Evolutionary conservation across 2,113 vertebrate genomes (phyloP).

Genomic region (Speoplatyrhinus poulsoni): DNA sequence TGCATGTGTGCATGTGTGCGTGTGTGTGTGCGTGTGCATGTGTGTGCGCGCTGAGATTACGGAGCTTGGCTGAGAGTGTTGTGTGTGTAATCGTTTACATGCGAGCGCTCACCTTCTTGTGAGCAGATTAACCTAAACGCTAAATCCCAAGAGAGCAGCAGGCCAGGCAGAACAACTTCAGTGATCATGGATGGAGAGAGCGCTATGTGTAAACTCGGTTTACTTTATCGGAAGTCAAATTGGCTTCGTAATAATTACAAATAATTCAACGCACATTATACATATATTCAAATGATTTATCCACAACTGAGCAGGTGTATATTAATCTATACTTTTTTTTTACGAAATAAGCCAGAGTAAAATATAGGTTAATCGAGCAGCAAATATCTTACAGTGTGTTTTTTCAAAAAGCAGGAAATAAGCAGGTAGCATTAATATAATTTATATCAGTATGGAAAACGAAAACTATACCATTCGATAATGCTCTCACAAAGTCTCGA

Average conservation of each 20-base stretch:
- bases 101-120: constrained; percentile 76
- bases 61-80: constrained; percentile 74
- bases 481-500: constrained; percentile 8
- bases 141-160: constrained; percentile 79
- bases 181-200: constrained; percentile 61
- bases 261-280: constrained; percentile 2
- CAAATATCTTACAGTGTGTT: constrained; percentile 6
- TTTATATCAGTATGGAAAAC: neutral
- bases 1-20: constrained; percentile 15
- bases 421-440: constrained; percentile 26
- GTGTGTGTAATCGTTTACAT: constrained; percentile 84
- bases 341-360: neutral
- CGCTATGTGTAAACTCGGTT: constrained; percentile 39
- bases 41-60: constrained; percentile 77
- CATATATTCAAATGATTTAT: constrained; percentile 4
- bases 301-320: neutral
- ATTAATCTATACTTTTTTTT: neutral
- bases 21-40: constrained; percentile 43
- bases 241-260: constrained; percentile 8
- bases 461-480: constrained; percentile 7
- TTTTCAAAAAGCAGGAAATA: constrained; percentile 31
- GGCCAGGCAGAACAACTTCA: constrained; percentile 77
- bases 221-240: constrained; percentile 5
- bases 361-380: no score
- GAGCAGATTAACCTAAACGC: constrained; percentile 77